Percentiles rank a stretch among this genome's conserved stretches.
Conservation (phyloP, 2,888 invertebrate species). For the Chaetogeoica ovagalla region DNA sequence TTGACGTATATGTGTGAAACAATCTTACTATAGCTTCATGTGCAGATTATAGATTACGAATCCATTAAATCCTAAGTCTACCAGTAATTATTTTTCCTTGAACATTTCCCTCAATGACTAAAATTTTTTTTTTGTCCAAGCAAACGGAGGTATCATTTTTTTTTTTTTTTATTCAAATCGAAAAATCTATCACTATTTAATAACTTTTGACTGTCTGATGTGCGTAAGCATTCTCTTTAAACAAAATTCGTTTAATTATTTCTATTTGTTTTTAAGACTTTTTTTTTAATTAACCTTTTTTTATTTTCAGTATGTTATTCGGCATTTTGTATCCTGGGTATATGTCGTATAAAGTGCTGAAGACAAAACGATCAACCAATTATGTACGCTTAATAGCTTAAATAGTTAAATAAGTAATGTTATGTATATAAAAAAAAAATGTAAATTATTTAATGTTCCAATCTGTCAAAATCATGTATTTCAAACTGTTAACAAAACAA, state of each 20-base stretch:
- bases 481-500: background rate
- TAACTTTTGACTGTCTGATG: background rate
- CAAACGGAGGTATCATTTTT: too few species aligned
- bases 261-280: background rate
- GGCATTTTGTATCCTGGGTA: slow-evolving; percentile 48
- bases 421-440: too few species aligned
- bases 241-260: background rate
- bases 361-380: slow-evolving; percentile 43
- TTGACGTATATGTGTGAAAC: too few species aligned
- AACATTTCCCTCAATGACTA: too few species aligned
- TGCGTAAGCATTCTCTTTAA: too few species aligned
- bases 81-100: too few species aligned
- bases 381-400: slow-evolving; percentile 30
- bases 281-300: background rate
- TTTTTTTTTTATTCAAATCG: background rate
- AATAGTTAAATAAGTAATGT: background rate
- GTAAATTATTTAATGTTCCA: background rate
- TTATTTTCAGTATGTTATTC: slow-evolving; percentile 47
- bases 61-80: too few species aligned
- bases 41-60: too few species aligned
- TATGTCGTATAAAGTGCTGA: slow-evolving; percentile 48
- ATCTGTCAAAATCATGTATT: slow-evolving; percentile 9
- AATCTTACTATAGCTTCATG: too few species aligned
- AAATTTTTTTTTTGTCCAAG: too few species aligned
- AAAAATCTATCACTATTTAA: background rate